A percentile compares a stretch with the other conserved stretches of the same genome.
These are phyloP conservation scores for Amphipyra tragopoginis DNA, from an alignment of 2,888 invertebrate genomes.

Conservation along the genomic window DNA sequence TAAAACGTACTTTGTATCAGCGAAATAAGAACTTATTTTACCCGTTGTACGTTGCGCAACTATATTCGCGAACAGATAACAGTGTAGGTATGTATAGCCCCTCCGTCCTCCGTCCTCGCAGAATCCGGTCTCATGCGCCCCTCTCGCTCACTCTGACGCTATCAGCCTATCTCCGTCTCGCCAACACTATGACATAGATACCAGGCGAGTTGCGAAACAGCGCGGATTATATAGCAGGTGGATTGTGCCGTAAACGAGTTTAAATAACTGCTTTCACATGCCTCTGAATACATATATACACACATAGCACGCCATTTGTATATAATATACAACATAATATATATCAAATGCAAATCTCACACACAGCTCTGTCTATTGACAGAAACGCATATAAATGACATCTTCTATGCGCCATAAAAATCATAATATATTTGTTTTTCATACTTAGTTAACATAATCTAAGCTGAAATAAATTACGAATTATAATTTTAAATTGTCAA, in stretches of 20 bases:
- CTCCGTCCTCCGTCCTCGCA: conserved; percentile 85
- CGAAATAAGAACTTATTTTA: conserved; percentile 80
- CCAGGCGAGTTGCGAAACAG: conserved; percentile 86
- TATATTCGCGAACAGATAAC: conserved; percentile 89
- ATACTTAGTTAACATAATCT: conserved; percentile 9
- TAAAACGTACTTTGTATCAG: conserved; percentile 62
- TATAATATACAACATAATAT: conserved; percentile 42
- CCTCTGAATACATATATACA: conserved; percentile 75
- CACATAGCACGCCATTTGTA: conserved; percentile 60
- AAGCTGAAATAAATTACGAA: conserved; percentile 26
- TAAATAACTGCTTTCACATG: conserved; percentile 88
- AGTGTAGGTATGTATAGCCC: conserved; percentile 80
- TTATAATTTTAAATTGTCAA: conserved; percentile 31
- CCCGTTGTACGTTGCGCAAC: conserved; percentile 85
- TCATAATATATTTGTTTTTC: conserved; percentile 49
- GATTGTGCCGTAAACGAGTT: conserved; percentile 88
- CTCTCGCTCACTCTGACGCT: conserved; percentile 70
- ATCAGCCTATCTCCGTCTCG: conserved; percentile 63
- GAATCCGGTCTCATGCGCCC: conserved; percentile 77
- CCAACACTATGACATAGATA: conserved; percentile 85
- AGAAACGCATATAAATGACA: conserved; percentile 25
- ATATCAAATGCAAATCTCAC: conserved; percentile 48
- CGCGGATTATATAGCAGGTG: conserved; percentile 90
- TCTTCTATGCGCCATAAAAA: conserved; percentile 38
- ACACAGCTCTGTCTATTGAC: conserved; percentile 23